Conservation (phyloP, 2,797 vertebrate genomes). For the Pseudotriccus pelzelni region DNA sequence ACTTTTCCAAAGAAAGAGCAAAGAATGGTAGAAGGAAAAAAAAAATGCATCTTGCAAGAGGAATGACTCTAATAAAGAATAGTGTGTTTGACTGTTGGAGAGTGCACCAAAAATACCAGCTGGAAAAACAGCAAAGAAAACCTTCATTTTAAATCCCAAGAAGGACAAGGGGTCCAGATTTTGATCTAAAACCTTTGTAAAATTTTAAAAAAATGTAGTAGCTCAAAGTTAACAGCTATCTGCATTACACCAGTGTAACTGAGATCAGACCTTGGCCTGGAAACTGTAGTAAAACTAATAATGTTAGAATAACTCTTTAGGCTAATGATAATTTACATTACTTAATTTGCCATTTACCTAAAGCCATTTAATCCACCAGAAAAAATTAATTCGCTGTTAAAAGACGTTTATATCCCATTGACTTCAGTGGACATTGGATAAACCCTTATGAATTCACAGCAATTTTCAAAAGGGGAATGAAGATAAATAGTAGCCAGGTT, state of each 20-base stretch:
- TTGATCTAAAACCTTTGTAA: neutral
- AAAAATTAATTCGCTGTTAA: neutral
- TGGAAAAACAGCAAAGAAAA: neutral
- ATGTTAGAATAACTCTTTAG: slow-evolving; percentile 8
- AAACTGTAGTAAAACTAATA: slow-evolving; percentile 6
- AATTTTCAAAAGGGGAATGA: neutral
- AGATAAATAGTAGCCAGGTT: neutral
- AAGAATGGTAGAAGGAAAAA: neutral
- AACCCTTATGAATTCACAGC: neutral
- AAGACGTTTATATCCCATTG: slow-evolving; percentile 1
- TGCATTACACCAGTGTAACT: neutral
- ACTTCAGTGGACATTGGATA: neutral
- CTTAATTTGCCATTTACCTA: slow-evolving; percentile 26
- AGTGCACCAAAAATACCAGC: neutral
- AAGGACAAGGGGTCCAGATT: neutral
- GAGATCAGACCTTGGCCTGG: neutral
- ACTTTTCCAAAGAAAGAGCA: neutral
- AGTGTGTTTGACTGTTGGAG: neutral
- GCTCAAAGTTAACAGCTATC: neutral
- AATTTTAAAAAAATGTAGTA: neutral
- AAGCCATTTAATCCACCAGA: neutral
- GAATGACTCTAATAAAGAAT: neutral
- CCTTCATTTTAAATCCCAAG: neutral
- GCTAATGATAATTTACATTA: slow-evolving; percentile 24
- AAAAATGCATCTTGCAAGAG: neutral